Conservation (phyloP, 2,113 vertebrate genomes). For the Mus musculus region DNA sequence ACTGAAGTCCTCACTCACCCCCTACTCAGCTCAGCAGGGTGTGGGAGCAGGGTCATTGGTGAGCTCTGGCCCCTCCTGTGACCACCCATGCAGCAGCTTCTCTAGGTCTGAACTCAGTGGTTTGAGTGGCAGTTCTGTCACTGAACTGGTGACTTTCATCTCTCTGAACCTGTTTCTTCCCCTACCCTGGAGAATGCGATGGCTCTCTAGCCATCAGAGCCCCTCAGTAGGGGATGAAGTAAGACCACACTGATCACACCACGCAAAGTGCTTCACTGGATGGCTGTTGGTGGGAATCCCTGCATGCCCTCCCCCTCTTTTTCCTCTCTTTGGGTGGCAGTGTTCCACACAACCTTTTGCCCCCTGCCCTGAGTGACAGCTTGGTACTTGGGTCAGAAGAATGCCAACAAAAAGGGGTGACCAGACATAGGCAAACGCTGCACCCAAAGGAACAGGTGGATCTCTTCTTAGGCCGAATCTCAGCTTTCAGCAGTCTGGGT, state of each 20-base stretch:
- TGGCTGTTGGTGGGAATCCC: not conserved
- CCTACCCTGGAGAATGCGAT: not conserved
- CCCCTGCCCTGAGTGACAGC: not conserved
- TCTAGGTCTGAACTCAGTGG: slow-evolving; percentile 6
- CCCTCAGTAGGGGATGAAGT: slow-evolving; percentile 7
- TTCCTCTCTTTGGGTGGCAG: not conserved
- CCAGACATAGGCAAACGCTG: not conserved
- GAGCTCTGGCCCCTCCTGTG: not conserved
- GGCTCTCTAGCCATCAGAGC: not conserved
- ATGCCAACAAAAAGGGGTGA: not conserved
- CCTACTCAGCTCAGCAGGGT: not conserved
- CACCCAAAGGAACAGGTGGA: not conserved
- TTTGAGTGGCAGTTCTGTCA: not conserved
- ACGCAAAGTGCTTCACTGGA: not conserved
- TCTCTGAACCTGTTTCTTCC: slow-evolving; percentile 34
- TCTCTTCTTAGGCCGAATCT: not conserved
- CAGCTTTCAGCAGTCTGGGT: not conserved
- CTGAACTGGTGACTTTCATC: not conserved
- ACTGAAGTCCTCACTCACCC: not conserved
- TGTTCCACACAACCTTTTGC: rapidly evolving
- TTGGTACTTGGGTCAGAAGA: not conserved
- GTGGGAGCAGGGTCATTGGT: slow-evolving; percentile 36
- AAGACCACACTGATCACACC: not conserved
- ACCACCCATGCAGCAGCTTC: slow-evolving; percentile 54
- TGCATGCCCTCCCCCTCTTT: not conserved